Evolutionary conservation across 2,113 vertebrate genomes (phyloP), one percentile per base, ranked within the genome.

Genomic region (Nymphicus hollandicus): DNA sequence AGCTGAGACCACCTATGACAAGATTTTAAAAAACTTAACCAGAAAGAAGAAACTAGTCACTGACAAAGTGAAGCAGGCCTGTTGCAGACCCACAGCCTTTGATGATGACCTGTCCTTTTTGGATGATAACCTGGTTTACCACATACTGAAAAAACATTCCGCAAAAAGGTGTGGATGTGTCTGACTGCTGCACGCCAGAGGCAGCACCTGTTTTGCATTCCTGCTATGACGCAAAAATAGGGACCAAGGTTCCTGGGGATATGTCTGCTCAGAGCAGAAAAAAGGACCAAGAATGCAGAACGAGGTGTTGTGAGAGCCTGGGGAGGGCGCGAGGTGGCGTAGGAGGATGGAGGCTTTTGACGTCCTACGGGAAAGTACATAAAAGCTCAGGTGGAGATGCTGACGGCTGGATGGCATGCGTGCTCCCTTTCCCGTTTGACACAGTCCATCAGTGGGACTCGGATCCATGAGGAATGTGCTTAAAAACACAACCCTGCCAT

Each of bases 1-100:
- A 47, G 98, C 98, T 0, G 99, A 99, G 98, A 99, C 99, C 85
- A 99, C 98, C 81, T 99, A 99, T 3, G 99, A 99, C 98, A 99
- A 99, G 97, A 99, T 99, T 97, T 96, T 99, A 82, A 99, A 99
- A 97, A 99, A 99, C 88, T 98, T 99, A 97, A 99, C 99, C n/a
- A 98, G 97, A 97, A 99, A 98, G 97, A 99, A 98, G 97, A 99
- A 99, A 98, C 98, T 99, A 94, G 98, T 98, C 96, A 99, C 98
- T 94, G 99, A 99, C 97, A 98, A 98, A 97, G 98, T 98, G 6
- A 99, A 98, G 95, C 98, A 98, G 86, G 99, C 99, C 83, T 99
- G 99, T 96, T 99, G 99, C 94, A 98, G 99, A 95, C 99, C 99
- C 37, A 98, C 98, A 50, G 98, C 99, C 29, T 99, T 99, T 24